Evolutionary conservation across 2,797 vertebrate species (phyloP), one percentile per base, ranked within the genome.

Genomic region (Vireo griseus): DNA sequence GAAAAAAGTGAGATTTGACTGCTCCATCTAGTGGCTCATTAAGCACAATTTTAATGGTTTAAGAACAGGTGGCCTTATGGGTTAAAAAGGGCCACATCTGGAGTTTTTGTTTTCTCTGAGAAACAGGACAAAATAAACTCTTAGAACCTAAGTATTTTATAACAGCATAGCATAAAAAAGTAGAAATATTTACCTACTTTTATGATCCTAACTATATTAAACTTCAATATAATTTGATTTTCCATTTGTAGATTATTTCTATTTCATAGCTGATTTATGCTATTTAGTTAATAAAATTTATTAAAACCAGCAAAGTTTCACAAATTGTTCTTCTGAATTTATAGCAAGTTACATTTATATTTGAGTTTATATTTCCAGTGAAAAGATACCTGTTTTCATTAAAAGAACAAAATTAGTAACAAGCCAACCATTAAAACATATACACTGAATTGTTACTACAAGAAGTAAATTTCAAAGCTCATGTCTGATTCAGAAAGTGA

Each of bases 21-120:
- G 80, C 82, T 88, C 95, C 95, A 95, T 65, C 96, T 95, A 96
- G 89, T 6, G 69, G 94, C 55, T 76, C 21, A 14, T 71, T 84
- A 86, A 89, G 37, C 33, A 63, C 35, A 61, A 13, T 42, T 63
- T 67, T n/a, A 78, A 82, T 26, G 5, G 3, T 18, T 25, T 25
- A 73, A 88, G 42, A 68, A 50, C 18, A 22, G 3, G 28, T 21
- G 19, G 11, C 21, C 13, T 65, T n/a, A 68, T 0, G 10, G 24
- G 28, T 71, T 79, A 58, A 55, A 72, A 57, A 37, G 24, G 31
- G 29, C 22, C 21, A 37, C 0, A 0, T 29, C 8, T 26, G 35
- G 4, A 42, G 13, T 9, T 68, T 59, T 51, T 25, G 21, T 21
- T n/a, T 68, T 55, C 39, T 50, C 45, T 65, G 16, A 81, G n/a